Evolutionary conservation across 2,888 invertebrate species (phyloP).

Genomic region (Biston stratarius): DNA sequence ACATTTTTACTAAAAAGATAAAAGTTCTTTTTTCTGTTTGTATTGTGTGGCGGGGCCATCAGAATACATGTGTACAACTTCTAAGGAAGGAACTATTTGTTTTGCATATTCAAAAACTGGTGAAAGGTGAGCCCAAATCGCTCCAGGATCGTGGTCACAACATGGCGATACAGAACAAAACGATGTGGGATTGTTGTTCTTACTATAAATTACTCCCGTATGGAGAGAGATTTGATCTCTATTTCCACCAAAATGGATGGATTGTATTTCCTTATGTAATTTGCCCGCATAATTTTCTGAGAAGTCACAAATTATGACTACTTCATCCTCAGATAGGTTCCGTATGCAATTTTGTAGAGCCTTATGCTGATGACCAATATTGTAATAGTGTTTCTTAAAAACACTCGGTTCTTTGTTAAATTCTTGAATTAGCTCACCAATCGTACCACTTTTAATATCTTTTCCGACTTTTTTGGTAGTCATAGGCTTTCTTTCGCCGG

Average conservation of each 20-base stretch:
- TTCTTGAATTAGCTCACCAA: conserved; percentile 6
- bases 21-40: conserved; percentile 24
- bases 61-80: conserved; percentile 35
- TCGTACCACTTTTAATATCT: conserved; percentile 5
- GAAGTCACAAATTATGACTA: conserved; percentile 35
- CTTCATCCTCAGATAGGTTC: conserved; percentile 12
- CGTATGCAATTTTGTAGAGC: conserved; percentile 3
- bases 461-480: conserved; percentile 8
- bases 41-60: conserved; percentile 35
- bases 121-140: conserved; percentile 39
- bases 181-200: conserved; percentile 31
- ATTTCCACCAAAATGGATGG: conserved; percentile 36
- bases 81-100: conserved; percentile 22
- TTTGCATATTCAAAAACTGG: conserved; percentile 36
- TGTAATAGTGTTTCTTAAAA: conserved; percentile 10
- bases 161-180: conserved; percentile 26
- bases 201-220: conserved; percentile 33
- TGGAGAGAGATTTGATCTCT: conserved; percentile 32
- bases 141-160: conserved; percentile 33
- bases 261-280: conserved; percentile 39
- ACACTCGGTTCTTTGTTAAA: no score
- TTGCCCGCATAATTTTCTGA: conserved; percentile 40
- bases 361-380: conserved; percentile 13
- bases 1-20: background rate
- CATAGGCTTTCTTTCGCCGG: conserved; percentile 4